These are phyloP conservation scores for Cantharis flavilabris DNA, from an alignment of 2,888 invertebrate species.

Conservation along the genomic window DNA sequence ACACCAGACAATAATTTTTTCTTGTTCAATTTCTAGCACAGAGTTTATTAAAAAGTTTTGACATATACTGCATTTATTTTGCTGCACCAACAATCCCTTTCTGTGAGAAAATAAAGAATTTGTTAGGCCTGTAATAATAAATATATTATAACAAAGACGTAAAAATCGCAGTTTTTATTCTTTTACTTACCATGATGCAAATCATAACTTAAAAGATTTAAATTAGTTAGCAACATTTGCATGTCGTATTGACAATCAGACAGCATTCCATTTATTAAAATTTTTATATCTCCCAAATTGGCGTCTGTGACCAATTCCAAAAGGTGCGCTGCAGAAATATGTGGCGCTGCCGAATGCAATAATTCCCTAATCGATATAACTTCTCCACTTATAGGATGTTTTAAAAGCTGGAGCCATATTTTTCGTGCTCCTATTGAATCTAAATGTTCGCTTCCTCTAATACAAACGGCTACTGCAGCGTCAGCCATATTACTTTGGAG, in stretches of 20 bases:
- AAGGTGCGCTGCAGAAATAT: constrained; percentile 62
- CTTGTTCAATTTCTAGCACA: constrained; percentile 39
- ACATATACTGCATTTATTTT: constrained; percentile 48
- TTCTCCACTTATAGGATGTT: constrained; percentile 55
- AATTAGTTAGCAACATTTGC: constrained; percentile 69
- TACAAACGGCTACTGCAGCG: constrained; percentile 53
- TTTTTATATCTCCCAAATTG: constrained; percentile 67
- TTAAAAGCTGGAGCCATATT: constrained; percentile 59
- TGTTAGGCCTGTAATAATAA: constrained; percentile 48
- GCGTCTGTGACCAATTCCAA: constrained; percentile 64
- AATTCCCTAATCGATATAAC: constrained; percentile 55
- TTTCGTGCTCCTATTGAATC: constrained; percentile 55
- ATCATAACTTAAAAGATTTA: constrained; percentile 69
- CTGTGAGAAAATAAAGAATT: constrained; percentile 46
- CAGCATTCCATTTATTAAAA: constrained; percentile 68
- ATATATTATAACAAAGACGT: background rate
- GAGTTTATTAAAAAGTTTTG: constrained; percentile 44
- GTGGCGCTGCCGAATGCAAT: constrained; percentile 61
- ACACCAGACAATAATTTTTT: constrained; percentile 47
- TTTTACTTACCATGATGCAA: constrained; percentile 60
- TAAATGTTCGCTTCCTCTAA: constrained; percentile 56
- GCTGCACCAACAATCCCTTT: constrained; percentile 47
- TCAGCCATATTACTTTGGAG: constrained; percentile 54
- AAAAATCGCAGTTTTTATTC: background rate
- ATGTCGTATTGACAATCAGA: constrained; percentile 78